phyloP scores from a whole-genome alignment of 1,140 invertebrate genomes.

The Caenorhabditis tropicalis region DNA sequence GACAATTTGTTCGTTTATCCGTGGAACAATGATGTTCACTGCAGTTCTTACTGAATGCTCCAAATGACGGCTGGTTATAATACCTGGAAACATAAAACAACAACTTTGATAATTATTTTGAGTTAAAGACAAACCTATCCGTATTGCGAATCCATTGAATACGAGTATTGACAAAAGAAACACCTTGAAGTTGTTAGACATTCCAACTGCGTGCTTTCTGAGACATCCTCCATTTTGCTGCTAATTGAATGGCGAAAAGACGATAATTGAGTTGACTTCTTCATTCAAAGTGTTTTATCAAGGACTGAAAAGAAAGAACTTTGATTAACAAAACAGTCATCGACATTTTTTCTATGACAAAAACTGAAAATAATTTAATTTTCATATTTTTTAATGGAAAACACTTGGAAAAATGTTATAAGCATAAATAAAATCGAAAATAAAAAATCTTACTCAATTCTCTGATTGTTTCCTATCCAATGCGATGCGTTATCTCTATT shows the following conservation, averaged over 20 bases:
- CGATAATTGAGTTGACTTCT: conserved; percentile 30
- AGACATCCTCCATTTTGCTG: background rate
- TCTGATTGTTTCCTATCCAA: no score
- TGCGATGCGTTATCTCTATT: no score
- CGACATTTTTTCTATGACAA: no score
- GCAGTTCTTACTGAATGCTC: conserved; percentile 11
- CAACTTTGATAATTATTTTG: no score
- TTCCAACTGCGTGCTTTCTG: background rate
- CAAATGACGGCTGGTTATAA: conserved; percentile 10
- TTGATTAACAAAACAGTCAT: background rate
- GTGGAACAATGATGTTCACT: background rate
- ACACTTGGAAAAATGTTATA: no score
- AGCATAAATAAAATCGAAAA: no score
- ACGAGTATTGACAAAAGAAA: background rate
- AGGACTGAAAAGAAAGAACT: background rate
- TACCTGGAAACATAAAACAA: no score
- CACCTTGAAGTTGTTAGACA: background rate
- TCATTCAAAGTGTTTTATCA: background rate
- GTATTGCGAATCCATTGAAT: background rate
- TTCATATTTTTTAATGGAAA: no score
- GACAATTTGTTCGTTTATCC: conserved; percentile 18
- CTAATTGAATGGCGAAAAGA: background rate
- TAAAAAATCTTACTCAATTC: no score
- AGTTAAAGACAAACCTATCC: background rate
- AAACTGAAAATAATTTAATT: no score